Evolutionary conservation across 2,888 invertebrate species (phyloP), one percentile per base, ranked within the genome.

Genomic region (Siphonodentalium dalli): DNA sequence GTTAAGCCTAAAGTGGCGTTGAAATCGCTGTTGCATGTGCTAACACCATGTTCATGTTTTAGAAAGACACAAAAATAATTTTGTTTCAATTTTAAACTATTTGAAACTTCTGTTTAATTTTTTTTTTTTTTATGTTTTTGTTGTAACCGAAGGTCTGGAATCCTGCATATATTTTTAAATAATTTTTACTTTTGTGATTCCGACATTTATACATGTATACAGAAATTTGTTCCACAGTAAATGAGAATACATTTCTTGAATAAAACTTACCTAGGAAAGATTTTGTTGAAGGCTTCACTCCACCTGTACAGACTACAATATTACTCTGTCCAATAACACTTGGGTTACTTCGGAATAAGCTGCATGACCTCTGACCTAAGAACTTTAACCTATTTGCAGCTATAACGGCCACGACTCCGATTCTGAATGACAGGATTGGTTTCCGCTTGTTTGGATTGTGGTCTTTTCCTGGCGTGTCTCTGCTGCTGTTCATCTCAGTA

Each of bases 301-400:
- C 67, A 21, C 75, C 76, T 8, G 72, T 64, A 54, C 71, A 72
- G 39, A 78, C 75, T 11, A 68, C 56, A 23, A 74, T 54, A 43
- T 69, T 68, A 50, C 64, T 69, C 41, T 66, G 62, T 31, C 71
- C 73, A 24, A 69, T 60, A 15, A 63, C 53, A 4, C 64, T 54
- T 2, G 68, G 61, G 52, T 76, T 70, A 8, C 74, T 66, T 18
- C 70, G 68, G 65, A 78, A 76, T 50, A 74, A 65, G 21, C 65
- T 61, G 5, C 63, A 57, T 56, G 65, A 65, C 9, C 46, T 50
- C 7, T 56, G 56, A 15, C 71, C 66, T 28, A 75, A 53, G 28
- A 65, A 56, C 4, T 52, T 52, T 20, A 79, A 58, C 33, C 79
- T 56, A 50, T 78, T 75, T 20, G 77, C 77, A 9, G 79, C 79